Conservation (phyloP, 1,140 invertebrate genomes). For the Limonius californicus region DNA sequence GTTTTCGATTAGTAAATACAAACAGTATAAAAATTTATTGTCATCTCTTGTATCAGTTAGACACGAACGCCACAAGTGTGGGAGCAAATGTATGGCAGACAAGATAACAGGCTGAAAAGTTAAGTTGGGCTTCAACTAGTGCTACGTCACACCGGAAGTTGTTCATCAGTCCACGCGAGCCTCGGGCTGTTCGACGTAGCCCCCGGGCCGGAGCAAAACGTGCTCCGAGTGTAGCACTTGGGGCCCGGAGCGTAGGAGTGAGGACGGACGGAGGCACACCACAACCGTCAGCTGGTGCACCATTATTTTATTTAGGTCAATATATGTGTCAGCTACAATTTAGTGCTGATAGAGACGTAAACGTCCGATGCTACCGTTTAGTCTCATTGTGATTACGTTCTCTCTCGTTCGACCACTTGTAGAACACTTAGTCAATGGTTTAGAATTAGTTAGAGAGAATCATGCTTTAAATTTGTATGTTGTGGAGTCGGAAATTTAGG, state of each 20-base stretch:
- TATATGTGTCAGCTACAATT: constrained; percentile 14
- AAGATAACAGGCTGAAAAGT: constrained; percentile 12
- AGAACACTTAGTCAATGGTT: too few relatives aligned
- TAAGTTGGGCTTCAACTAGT: not conserved
- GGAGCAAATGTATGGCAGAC: constrained; percentile 8
- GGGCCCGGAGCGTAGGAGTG: constrained; percentile 1
- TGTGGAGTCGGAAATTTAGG: too few relatives aligned
- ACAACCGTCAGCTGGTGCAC: constrained; percentile 16
- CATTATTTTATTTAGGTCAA: constrained; percentile 23
- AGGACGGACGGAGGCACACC: not conserved
- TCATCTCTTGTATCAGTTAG: not conserved
- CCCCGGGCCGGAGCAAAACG: not conserved
- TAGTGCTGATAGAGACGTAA: not conserved
- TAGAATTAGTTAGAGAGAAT: too few relatives aligned
- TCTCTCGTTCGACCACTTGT: too few relatives aligned
- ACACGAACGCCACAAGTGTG: constrained; percentile 10
- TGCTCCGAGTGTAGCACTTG: not conserved
- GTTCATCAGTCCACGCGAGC: constrained; percentile 10
- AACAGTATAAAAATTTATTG: not conserved
- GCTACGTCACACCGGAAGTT: constrained; percentile 11
- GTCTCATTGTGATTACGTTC: not conserved
- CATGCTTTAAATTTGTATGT: too few relatives aligned
- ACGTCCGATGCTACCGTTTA: not conserved
- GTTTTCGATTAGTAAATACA: not conserved
- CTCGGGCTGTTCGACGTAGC: not conserved